These are phyloP conservation scores for Dione vanillae DNA, from an alignment of 2,888 invertebrate genomes.

Conservation along the genomic window DNA sequence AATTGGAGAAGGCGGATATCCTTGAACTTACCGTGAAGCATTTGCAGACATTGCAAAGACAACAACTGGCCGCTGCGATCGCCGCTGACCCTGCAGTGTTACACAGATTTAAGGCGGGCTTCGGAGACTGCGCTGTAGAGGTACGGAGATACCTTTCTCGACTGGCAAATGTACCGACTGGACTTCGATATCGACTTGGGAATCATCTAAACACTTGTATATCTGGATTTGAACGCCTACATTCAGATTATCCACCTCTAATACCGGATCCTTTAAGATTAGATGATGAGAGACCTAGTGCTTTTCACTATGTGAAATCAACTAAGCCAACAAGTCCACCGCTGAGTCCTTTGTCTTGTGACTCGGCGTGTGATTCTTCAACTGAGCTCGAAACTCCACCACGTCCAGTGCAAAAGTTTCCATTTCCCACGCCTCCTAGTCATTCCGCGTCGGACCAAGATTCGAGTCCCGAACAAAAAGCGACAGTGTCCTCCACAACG, in stretches of 20 bases:
- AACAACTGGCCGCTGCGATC: slow-evolving; percentile 92
- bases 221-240: slow-evolving; percentile 77
- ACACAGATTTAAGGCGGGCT: slow-evolving; percentile 93
- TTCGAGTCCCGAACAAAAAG: slow-evolving; percentile 80
- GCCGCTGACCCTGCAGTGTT: slow-evolving; percentile 93
- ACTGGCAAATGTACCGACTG: slow-evolving; percentile 85
- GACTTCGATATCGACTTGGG: slow-evolving; percentile 86
- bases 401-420: slow-evolving; percentile 70
- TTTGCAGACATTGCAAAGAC: slow-evolving; percentile 93
- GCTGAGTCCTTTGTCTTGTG: slow-evolving; percentile 88
- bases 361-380: slow-evolving; percentile 87
- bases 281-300: slow-evolving; percentile 76
- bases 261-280: slow-evolving; percentile 79
- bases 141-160: slow-evolving; percentile 88
- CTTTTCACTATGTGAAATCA: slow-evolving; percentile 73
- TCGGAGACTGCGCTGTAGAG: slow-evolving; percentile 94
- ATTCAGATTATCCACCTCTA: slow-evolving; percentile 81
- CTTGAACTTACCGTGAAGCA: slow-evolving; percentile 97
- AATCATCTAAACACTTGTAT: slow-evolving; percentile 87
- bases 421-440: slow-evolving; percentile 85
- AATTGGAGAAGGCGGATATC: slow-evolving; percentile 98
- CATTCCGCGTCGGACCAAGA: slow-evolving; percentile 84
- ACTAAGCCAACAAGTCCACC: slow-evolving; percentile 86
- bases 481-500: slow-evolving; percentile 82
- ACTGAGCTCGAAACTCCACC: slow-evolving; percentile 83